phyloP scores from a whole-genome alignment of 2,797 vertebrate genomes.

The Cynodonichthys magdalenae region DNA sequence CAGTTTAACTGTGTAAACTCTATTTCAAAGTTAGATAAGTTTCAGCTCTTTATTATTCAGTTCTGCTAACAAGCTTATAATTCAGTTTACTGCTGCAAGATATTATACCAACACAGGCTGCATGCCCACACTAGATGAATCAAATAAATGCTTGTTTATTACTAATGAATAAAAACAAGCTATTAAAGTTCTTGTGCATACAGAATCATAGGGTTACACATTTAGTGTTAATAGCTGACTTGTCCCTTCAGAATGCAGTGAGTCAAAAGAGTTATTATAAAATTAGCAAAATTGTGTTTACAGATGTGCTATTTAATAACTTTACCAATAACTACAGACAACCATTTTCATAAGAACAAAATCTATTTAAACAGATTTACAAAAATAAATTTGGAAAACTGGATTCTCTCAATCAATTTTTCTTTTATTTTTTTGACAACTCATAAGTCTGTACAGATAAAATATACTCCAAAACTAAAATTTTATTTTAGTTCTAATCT shows the following conservation, averaged over 20 bases:
- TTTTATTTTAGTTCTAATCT: constrained; percentile 26
- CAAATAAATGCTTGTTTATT: no score
- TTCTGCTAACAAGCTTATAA: background rate
- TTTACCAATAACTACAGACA: background rate
- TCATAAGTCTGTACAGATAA: constrained; percentile 31
- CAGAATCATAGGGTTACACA: no score
- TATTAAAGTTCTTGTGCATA: no score
- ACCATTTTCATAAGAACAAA: background rate
- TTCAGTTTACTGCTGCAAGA: background rate
- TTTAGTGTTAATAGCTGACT: no score
- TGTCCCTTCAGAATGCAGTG: no score
- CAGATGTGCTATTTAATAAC: no score
- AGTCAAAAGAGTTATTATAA: no score
- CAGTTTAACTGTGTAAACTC: constrained; percentile 10
- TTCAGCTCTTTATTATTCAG: no score
- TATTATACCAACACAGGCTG: background rate
- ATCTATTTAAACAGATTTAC: background rate
- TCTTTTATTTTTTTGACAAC: constrained; percentile 24
- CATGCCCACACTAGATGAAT: background rate
- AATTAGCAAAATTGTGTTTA: no score
- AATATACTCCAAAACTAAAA: constrained; percentile 16
- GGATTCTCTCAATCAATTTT: constrained; percentile 19
- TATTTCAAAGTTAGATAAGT: background rate
- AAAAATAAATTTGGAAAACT: background rate
- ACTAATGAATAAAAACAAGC: no score